These are phyloP conservation scores for Drosophila longiperda DNA, from an alignment of 2,888 invertebrate species.

Conservation along the genomic window DNA sequence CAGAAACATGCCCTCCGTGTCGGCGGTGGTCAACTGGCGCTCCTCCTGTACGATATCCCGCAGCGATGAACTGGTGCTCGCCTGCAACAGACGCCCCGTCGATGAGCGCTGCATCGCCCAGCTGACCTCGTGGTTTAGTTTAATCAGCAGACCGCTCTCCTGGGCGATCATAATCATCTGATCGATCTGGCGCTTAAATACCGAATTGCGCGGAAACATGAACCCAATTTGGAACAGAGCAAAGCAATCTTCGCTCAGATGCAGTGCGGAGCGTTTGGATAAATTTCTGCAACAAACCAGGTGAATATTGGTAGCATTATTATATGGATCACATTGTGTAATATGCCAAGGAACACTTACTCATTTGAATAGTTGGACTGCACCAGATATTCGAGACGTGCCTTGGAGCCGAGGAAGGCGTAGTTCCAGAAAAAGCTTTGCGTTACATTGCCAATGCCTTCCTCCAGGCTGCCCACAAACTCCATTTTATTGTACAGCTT, in stretches of 20 bases:
- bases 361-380: conserved; percentile 89
- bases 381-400: conserved; percentile 90
- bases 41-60: conserved; percentile 87
- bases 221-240: conserved; percentile 89
- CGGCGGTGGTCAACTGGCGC: conserved; percentile 90
- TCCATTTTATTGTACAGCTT: conserved; percentile 89
- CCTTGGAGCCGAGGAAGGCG: conserved; percentile 90
- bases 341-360: conserved; percentile 82
- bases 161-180: conserved; percentile 87
- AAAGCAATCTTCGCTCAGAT: conserved; percentile 91
- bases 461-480: conserved; percentile 88
- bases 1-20: conserved; percentile 93
- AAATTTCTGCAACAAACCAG: conserved; percentile 77
- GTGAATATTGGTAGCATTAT: background rate
- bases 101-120: conserved; percentile 89
- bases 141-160: conserved; percentile 89
- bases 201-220: conserved; percentile 88
- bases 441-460: conserved; percentile 90
- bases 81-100: conserved; percentile 88
- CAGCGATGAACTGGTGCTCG: conserved; percentile 85
- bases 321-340: background rate
- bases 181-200: conserved; percentile 88
- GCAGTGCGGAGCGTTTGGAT: conserved; percentile 88
- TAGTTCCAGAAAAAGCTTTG: conserved; percentile 92
- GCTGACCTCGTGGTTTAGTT: conserved; percentile 89